Conservation (phyloP, 53 echinoderm and acorn worm genomes). For the Holothuria scabra region DNA sequence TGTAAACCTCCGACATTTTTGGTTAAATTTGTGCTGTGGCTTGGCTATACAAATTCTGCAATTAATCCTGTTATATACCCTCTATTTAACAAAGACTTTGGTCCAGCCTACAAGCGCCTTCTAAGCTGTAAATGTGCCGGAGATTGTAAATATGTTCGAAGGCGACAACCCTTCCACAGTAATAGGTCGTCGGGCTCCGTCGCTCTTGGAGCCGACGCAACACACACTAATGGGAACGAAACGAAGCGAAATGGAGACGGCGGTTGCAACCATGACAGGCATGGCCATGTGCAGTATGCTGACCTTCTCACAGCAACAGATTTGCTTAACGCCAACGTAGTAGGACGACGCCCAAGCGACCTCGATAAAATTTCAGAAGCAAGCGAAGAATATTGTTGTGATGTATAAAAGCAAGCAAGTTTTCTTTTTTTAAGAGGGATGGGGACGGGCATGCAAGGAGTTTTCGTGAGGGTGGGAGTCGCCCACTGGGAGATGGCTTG, state of each 20-base stretch:
- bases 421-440: no score
- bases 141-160: background rate
- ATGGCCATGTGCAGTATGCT: background rate
- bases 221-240: background rate
- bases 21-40: constrained; percentile 68
- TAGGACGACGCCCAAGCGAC: constrained; percentile 8
- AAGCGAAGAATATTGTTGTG: constrained; percentile 43
- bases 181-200: background rate
- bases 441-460: no score
- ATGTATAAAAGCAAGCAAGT: background rate
- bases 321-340: constrained; percentile 18
- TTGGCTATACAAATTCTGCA: constrained; percentile 87
- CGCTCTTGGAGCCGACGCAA: background rate
- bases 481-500: no score
- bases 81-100: constrained; percentile 91
- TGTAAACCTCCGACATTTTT: constrained; percentile 71
- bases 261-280: background rate
- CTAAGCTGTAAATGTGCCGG: constrained; percentile 54
- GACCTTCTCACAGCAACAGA: background rate
- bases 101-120: constrained; percentile 80
- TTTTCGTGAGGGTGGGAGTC: no score
- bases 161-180: background rate
- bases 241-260: no score
- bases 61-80: constrained; percentile 97
- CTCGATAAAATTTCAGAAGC: constrained; percentile 39